phyloP scores from a whole-genome alignment of 2,113 vertebrate genomes.

The Craseonycteris thonglongyai region DNA sequence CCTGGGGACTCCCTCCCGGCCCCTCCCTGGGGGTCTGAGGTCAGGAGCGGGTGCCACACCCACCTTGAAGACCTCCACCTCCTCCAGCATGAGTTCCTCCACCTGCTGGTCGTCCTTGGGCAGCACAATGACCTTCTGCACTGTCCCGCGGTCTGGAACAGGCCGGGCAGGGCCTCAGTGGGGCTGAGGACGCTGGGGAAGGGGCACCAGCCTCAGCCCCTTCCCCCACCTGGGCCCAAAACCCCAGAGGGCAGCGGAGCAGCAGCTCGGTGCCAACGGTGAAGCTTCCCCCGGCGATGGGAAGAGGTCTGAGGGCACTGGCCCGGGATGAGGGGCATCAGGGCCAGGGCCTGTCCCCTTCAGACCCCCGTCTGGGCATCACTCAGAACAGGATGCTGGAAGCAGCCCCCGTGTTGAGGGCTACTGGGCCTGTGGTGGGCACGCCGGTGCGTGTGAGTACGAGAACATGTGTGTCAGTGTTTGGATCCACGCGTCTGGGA shows the following conservation, averaged over 20 bases:
- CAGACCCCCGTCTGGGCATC: neutral
- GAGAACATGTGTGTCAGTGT: neutral
- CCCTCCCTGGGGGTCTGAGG: neutral
- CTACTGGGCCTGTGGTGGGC: too few species aligned
- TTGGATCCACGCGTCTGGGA: neutral
- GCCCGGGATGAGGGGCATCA: neutral
- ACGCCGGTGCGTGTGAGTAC: fast-evolving
- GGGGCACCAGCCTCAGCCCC: constrained; percentile 56
- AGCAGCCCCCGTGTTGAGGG: too few species aligned
- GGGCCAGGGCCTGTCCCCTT: neutral
- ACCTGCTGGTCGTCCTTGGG: constrained; percentile 95
- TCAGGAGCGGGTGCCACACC: neutral
- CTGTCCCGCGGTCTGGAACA: constrained; percentile 91
- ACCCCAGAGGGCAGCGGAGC: neutral
- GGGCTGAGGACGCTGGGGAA: constrained; percentile 50
- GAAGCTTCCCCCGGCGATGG: neutral
- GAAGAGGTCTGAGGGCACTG: neutral
- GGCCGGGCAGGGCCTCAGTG: constrained; percentile 69
- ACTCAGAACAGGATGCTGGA: neutral
- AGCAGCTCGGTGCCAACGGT: neutral
- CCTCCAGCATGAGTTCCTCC: constrained; percentile 96
- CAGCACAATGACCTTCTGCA: constrained; percentile 98
- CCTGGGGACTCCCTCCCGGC: neutral
- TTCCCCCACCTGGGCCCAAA: constrained; percentile 45
- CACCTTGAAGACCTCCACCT: constrained; percentile 98